Base-by-base conservation (phyloP, 2,113 vertebrate genomes). In the Bufo bufo region DNA sequence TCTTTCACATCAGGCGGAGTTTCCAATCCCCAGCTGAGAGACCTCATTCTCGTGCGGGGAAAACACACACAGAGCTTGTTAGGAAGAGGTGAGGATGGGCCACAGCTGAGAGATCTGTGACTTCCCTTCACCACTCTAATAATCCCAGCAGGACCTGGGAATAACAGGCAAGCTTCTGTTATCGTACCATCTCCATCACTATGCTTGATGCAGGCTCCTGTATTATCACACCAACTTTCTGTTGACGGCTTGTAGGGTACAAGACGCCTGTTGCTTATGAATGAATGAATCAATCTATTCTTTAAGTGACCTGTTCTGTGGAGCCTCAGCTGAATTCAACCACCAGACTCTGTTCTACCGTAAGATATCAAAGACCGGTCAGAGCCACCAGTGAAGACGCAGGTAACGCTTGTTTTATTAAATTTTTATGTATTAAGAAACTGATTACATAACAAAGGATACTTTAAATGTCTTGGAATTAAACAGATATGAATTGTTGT, bases 11-110 rank as follows among this genome's bases (percentile, higher is more conserved):
- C 90, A 89, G 90, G 88, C 84, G 89, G 89, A 86, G 89, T 89
- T 85, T 89, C 83, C 89, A 87, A 85, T 89, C 82, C 84, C 88
- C 90, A 71, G 49, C 85, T 80, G 90, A 89, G 75, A 79, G 86
- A 82, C 59, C 69, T 86, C 83, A 61, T 89, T 86, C 85, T 91
- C 65, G 2, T 87, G 65, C 33, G 80, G 85, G 33, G 80, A 88
- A 84, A 77, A 85, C 80, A 86, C 84, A 86, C 78, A 58, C 16
- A 87, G 58, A 74, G 86, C 20, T 43, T 47, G 82, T 66, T 84
- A 20, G 85, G 85, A 50, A 81, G 65, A 87, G 81, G 82, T 84
- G 82, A 84, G 87, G 81, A 75, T 89, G 82, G 87, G 59, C 81
- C 65, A 87, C 77, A 81, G 50, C 11, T 61, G 72, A 20, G 72